A percentile compares a stretch with the other conserved stretches of the same genome.
These are phyloP conservation scores for Mimas tiliae DNA, from an alignment of 2,888 invertebrate genomes.

Conservation along the genomic window DNA sequence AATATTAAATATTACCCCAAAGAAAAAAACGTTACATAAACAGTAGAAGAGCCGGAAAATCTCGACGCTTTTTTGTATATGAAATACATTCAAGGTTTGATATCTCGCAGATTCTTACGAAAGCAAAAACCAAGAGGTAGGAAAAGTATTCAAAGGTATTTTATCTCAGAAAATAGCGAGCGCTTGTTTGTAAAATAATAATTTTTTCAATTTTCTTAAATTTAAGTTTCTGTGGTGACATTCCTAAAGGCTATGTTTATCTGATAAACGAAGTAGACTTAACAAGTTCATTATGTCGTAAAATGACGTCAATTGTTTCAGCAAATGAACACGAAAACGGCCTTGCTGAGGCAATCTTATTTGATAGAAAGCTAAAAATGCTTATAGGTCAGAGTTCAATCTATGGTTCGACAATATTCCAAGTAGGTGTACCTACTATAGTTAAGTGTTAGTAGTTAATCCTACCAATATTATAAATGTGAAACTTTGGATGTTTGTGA, in stretches of 20 bases:
- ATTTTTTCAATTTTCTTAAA: slow-evolving; percentile 18
- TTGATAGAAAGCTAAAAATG: slow-evolving; percentile 75
- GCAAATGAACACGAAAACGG: slow-evolving; percentile 68
- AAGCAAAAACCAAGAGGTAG: slow-evolving; percentile 46
- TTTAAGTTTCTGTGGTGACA: slow-evolving; percentile 40
- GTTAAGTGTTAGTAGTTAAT: slow-evolving; percentile 11
- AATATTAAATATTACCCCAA: not conserved
- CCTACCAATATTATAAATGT: no score
- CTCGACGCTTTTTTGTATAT: slow-evolving; percentile 46
- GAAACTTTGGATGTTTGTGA: no score
- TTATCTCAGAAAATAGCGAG: slow-evolving; percentile 45
- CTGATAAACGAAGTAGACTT: slow-evolving; percentile 67
- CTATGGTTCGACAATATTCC: slow-evolving; percentile 29
- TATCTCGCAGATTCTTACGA: slow-evolving; percentile 43
- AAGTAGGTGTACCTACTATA: not conserved
- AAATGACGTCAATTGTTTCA: slow-evolving; percentile 82
- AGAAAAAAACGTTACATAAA: not conserved
- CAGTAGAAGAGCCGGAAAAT: slow-evolving; percentile 29
- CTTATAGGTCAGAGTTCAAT: slow-evolving; percentile 72
- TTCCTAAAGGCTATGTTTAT: slow-evolving; percentile 55
- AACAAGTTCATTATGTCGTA: slow-evolving; percentile 58
- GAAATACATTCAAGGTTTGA: slow-evolving; percentile 41
- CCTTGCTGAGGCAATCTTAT: slow-evolving; percentile 65
- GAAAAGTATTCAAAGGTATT: slow-evolving; percentile 54
- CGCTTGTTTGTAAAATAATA: slow-evolving; percentile 27